Conservation (phyloP, 1,140 invertebrate genomes). For the Cydia strobilella region DNA sequence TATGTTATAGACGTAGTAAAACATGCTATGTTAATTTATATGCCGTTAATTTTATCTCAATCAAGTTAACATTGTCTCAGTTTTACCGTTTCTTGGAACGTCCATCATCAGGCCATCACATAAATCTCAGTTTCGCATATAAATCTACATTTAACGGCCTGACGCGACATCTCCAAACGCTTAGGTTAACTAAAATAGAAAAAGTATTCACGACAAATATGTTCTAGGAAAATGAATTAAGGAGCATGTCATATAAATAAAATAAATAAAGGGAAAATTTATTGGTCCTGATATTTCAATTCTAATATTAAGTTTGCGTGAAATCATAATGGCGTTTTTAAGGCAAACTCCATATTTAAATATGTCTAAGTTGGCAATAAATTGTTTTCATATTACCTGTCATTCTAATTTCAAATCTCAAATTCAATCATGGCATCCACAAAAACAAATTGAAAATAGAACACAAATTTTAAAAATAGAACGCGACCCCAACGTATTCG, state of each 20-base stretch:
- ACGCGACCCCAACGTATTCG: constrained; percentile 7
- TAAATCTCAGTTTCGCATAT: constrained; percentile 70
- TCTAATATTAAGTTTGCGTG: background rate
- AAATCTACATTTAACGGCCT: constrained; percentile 67
- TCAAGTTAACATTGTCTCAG: constrained; percentile 39
- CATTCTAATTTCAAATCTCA: background rate
- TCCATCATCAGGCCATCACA: constrained; percentile 54
- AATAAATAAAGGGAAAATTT: background rate
- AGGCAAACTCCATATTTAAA: background rate
- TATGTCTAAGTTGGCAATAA: background rate
- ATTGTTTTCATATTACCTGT: background rate
- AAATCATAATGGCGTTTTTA: too few species aligned
- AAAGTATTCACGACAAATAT: constrained; percentile 4
- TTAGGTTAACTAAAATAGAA: constrained; percentile 41
- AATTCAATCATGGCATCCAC: background rate
- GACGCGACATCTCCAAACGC: constrained; percentile 49
- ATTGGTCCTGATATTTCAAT: background rate
- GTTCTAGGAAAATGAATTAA: constrained; percentile 2
- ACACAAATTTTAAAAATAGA: constrained; percentile 28
- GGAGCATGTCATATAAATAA: background rate
- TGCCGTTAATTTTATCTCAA: constrained; percentile 41
- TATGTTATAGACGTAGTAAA: constrained; percentile 31
- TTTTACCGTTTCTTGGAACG: constrained; percentile 45
- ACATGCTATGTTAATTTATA: constrained; percentile 40
- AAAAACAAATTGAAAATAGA: constrained; percentile 2